Evolutionary conservation across 2,113 vertebrate genomes (phyloP), one percentile per base, ranked within the genome.

Genomic region (Pelecanoides urinatrix): DNA sequence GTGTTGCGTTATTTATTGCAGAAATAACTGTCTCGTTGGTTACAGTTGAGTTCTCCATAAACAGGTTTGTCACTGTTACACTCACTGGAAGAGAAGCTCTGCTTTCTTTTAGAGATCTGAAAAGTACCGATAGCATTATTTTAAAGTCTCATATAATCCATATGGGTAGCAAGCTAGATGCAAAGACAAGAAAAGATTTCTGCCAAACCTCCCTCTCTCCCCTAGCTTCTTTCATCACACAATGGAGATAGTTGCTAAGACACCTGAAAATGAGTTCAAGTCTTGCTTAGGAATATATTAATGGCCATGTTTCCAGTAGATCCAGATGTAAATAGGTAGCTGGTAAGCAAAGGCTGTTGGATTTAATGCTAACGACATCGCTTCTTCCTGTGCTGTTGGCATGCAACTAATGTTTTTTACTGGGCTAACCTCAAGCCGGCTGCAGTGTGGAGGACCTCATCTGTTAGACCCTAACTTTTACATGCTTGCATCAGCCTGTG

Each of bases 1-100:
- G 0, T 38, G 0, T 0, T 36, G 4, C 12, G 0, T 0, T 0
- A 0, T 0, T 0, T 78, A 88, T 5, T 52, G 3, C 1, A 0
- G 0, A 0, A 1, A 0, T 0, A 42, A 98, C 4, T 0, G 0
- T 0, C 0, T 0, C 0, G 1, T 0, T 1, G 9, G 0, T 0
- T 65, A 0, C 13, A 18, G 0, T 0, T 70, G 97, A 5, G 16
- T 5, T 2, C 63, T 13, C 1, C 0, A 0, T 1, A 77, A 98
- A 97, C 30, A 98, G 38, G 84, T 97, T 98, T 55, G 53, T 40
- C 59, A 97, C 40, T 13, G 2, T 44, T 53, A 92, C 13, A 0
- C 0, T 4, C 0, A 13, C 4, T 40, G 0, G 0, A 56, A 0
- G 0, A 68, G 10, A 1, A 65, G 0, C 2, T 88, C 77, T 40